Evolutionary conservation across 2,888 invertebrate genomes (phyloP).

Genomic region (Protophormia terraenovae): DNA sequence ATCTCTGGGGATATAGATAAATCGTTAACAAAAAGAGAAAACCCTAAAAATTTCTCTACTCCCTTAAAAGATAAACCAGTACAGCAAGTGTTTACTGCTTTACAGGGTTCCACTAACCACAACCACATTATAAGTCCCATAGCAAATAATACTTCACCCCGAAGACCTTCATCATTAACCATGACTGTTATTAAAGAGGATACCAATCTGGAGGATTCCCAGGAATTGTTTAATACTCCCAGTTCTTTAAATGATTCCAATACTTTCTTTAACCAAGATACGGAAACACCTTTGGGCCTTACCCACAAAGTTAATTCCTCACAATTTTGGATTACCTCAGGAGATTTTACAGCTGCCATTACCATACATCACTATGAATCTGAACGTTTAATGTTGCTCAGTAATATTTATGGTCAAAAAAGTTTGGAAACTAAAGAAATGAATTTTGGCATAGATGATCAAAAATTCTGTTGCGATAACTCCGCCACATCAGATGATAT

Average conservation of each 20-base stretch:
- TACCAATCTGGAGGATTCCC: conserved; percentile 70
- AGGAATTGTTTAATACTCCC: conserved; percentile 55
- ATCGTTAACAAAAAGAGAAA: not conserved
- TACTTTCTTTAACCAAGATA: conserved; percentile 71
- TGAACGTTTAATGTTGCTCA: conserved; percentile 74
- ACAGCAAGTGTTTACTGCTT: conserved; percentile 59
- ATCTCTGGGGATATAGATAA: not conserved
- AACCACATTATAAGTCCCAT: conserved; percentile 74
- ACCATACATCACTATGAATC: conserved; percentile 72
- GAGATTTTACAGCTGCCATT: conserved; percentile 75
- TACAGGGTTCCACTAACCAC: conserved; percentile 51
- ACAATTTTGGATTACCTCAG: conserved; percentile 75
- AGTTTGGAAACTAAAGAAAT: conserved; percentile 73
- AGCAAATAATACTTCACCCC: not conserved
- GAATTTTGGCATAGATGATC: conserved; percentile 77
- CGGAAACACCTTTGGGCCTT: not conserved
- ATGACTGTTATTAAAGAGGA: conserved; percentile 78
- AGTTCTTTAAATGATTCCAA: conserved; percentile 49
- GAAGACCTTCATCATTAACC: conserved; percentile 67
- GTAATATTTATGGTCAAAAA: conserved; percentile 77
- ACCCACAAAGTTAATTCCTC: conserved; percentile 70
- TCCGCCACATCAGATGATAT: conserved; percentile 56
- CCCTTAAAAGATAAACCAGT: conserved; percentile 65
- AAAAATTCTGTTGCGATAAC: conserved; percentile 70
- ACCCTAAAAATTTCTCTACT: conserved; percentile 22